phyloP scores from a whole-genome alignment of 2,797 vertebrate species.

The Choloepus didactylus region DNA sequence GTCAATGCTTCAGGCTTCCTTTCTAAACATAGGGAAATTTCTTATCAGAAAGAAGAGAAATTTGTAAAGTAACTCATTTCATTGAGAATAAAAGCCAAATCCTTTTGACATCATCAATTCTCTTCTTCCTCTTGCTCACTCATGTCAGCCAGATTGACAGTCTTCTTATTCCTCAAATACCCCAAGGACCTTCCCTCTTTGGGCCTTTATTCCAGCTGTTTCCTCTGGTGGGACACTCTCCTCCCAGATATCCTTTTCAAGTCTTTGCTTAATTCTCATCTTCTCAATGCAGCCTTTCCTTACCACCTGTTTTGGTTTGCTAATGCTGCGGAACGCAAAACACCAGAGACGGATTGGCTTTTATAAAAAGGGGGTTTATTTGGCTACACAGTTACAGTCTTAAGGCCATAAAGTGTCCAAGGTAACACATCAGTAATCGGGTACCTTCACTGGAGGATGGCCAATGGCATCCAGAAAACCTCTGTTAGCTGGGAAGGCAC shows the following conservation, averaged over 20 bases:
- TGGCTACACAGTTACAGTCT: too few species aligned
- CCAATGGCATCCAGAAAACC: too few species aligned
- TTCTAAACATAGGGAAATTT: not conserved
- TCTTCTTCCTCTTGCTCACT: not conserved
- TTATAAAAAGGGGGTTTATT: too few species aligned
- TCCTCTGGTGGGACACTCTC: not conserved
- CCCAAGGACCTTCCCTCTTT: not conserved
- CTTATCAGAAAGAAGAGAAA: not conserved
- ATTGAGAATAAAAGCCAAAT: not conserved
- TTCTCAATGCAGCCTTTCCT: not conserved
- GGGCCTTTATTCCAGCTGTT: not conserved
- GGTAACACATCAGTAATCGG: too few species aligned
- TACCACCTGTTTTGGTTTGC: too few species aligned
- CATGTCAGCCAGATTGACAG: not conserved
- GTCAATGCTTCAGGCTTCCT: not conserved
- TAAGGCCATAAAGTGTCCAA: too few species aligned
- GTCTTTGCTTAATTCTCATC: not conserved
- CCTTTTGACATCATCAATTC: not conserved
- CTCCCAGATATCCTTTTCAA: not conserved
- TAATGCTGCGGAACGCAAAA: too few species aligned
- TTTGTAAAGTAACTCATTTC: conserved; percentile 3
- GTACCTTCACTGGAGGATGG: too few species aligned
- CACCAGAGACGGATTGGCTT: too few species aligned
- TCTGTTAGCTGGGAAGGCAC: too few species aligned
- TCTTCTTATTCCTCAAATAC: not conserved